Evolutionary conservation across 2,888 invertebrate species (phyloP).

Genomic region (Escarpia spicata): DNA sequence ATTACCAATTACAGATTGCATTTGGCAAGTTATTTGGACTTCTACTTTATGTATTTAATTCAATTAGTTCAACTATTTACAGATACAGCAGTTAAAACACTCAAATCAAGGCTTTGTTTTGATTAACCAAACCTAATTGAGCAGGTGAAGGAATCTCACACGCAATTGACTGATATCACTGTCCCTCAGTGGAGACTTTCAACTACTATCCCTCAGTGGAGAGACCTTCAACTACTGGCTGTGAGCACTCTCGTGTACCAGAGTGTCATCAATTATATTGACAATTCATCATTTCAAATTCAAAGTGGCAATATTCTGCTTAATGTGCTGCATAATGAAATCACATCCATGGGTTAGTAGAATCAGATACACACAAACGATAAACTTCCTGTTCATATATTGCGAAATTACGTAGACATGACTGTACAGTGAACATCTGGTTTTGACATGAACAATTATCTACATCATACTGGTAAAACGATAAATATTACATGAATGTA

Average conservation of each 20-base stretch:
- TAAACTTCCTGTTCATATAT: too few relatives aligned
- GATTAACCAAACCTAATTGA: background rate
- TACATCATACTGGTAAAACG: too few relatives aligned
- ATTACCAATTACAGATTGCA: background rate
- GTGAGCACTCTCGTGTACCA: background rate
- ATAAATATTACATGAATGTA: too few relatives aligned
- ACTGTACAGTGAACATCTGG: too few relatives aligned
- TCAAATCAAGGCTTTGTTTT: background rate
- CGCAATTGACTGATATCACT: background rate
- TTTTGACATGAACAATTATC: too few relatives aligned
- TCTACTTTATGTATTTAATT: background rate
- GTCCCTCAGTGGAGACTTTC: background rate
- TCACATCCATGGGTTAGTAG: background rate
- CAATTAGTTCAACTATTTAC: constrained; percentile 4
- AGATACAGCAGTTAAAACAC: background rate
- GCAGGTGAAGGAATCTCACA: background rate
- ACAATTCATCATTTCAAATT: background rate
- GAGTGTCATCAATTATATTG: background rate
- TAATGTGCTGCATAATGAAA: background rate
- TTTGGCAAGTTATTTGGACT: background rate
- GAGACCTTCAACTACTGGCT: too few relatives aligned
- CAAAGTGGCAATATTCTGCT: background rate
- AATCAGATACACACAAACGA: background rate
- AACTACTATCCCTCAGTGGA: too few relatives aligned
- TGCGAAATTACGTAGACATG: too few relatives aligned